Base-by-base conservation (phyloP, 2,888 invertebrate genomes). In the Drosophila colorata region DNA sequence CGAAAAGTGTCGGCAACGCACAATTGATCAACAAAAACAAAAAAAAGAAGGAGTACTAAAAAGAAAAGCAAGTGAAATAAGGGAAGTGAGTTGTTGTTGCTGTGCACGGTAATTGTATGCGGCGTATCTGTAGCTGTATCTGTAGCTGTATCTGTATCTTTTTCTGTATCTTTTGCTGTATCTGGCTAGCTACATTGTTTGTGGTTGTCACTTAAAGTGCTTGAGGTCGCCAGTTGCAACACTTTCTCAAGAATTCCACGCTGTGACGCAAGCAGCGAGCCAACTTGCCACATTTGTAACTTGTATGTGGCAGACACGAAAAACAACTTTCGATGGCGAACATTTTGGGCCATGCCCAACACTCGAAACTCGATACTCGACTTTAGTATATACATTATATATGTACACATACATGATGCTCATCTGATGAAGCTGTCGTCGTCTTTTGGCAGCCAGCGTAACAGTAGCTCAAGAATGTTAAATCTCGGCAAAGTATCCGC, bases 141-240 rank as follows among this genome's bases (percentile, higher is more conserved):
- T 61, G 59, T 33, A 46, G n/a, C 48, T 48, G 20, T 20, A 20
- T 20, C 20, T 4, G 20, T 20, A 20, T 20, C 20, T 35, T 37
- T 63, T 52, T 43, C 56, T 67, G 56, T 68, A 67, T 59, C 70
- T 73, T 41, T 11, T 0, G 18, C 18, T 56, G 52, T 41, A 61
- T 38, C 52, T 57, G 46, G 33, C 38, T 70, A 57, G 53, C 52
- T 47, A 70, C 70, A 74, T 72, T 78, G 71, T 63, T 76, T 71
- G 78, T 63, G 74, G 74, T 79, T 80, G 86, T 80, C 86, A 87
- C 88, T 85, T 87, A 76, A 80, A 85, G 85, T 87, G 87, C 87
- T 84, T 79, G 79, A 66, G 56, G 65, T 67, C 71, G 65, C 64
- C 44, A 60, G 60, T 82, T 87, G 86, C 85, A 85, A 82, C 87